phyloP scores from a whole-genome alignment of 1,140 invertebrate genomes.

The Laodelphax striatellus region DNA sequence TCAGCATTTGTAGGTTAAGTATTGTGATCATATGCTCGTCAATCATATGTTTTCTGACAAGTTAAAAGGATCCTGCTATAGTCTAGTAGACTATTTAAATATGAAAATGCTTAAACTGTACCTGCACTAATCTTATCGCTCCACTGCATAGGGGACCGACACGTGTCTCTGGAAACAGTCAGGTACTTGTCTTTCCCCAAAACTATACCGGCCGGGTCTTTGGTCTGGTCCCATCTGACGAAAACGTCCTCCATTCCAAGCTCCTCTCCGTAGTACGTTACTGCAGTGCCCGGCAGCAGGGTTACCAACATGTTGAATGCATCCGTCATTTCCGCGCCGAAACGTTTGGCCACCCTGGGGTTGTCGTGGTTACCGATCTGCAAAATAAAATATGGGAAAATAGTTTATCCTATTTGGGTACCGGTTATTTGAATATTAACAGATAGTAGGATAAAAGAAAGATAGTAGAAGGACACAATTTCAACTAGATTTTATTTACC shows the following conservation, averaged over 20 bases:
- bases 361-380: slow-evolving; percentile 68
- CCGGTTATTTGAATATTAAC: too few relatives aligned
- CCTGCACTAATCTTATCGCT: slow-evolving; percentile 28
- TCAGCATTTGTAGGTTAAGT: too few relatives aligned
- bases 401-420: too few relatives aligned
- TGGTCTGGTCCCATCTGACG: slow-evolving; percentile 39
- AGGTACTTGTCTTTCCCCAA: slow-evolving; percentile 29
- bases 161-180: slow-evolving; percentile 45
- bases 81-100: too few relatives aligned
- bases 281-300: slow-evolving; percentile 58
- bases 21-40: too few relatives aligned
- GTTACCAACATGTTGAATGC: slow-evolving; percentile 61
- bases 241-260: slow-evolving; percentile 57
- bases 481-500: too few relatives aligned
- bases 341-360: slow-evolving; percentile 47
- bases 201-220: slow-evolving; percentile 31
- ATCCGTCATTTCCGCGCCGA: slow-evolving; percentile 49
- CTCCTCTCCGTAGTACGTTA: slow-evolving; percentile 70
- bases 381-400: too few relatives aligned
- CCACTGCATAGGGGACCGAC: slow-evolving; percentile 68
- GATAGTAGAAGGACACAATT: too few relatives aligned
- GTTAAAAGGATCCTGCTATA: too few relatives aligned
- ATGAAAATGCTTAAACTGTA: too few relatives aligned
- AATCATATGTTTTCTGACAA: too few relatives aligned
- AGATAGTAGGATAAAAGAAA: too few relatives aligned